A percentile compares a stretch with the other conserved stretches of the same genome.
Conservation (phyloP, 2,888 invertebrate genomes). For the Tenthredo distinguenda region DNA sequence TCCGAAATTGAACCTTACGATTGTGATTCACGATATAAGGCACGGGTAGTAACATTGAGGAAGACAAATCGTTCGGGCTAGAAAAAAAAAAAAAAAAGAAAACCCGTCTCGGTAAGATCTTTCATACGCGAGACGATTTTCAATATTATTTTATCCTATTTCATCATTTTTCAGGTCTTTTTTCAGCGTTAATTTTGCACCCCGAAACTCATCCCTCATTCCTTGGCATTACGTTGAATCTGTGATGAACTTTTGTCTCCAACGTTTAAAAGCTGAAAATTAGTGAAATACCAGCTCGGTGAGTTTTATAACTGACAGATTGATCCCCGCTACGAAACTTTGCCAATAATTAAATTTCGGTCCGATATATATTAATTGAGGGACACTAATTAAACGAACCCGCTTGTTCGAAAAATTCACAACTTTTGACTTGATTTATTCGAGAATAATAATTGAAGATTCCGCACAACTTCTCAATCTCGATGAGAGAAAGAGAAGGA, state of each 20-base stretch:
- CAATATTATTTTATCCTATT: not conserved
- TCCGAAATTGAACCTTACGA: not conserved
- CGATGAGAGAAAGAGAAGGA: not conserved
- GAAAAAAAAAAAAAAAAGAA: not conserved
- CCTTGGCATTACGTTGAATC: not conserved
- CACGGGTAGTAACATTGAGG: not conserved
- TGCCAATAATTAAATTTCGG: constrained; percentile 51
- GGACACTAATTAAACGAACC: constrained; percentile 46
- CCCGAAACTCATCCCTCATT: not conserved
- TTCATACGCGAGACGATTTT: constrained; percentile 1
- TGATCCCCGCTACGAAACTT: constrained; percentile 39
- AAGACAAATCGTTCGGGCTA: not conserved
- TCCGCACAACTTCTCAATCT: not conserved
- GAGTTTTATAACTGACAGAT: constrained; percentile 26
- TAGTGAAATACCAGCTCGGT: constrained; percentile 14
- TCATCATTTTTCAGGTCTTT: not conserved
- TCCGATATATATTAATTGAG: constrained; percentile 50
- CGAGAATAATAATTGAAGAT: not conserved
- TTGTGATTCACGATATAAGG: not conserved
- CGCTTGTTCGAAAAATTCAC: not conserved
- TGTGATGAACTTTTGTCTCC: not conserved
- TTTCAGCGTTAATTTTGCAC: not conserved
- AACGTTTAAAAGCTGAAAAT: constrained; percentile 27
- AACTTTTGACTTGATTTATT: constrained; percentile 2
- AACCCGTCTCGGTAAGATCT: not conserved